phyloP scores from a whole-genome alignment of 2,888 invertebrate genomes.

The Nymphalis c-album region DNA sequence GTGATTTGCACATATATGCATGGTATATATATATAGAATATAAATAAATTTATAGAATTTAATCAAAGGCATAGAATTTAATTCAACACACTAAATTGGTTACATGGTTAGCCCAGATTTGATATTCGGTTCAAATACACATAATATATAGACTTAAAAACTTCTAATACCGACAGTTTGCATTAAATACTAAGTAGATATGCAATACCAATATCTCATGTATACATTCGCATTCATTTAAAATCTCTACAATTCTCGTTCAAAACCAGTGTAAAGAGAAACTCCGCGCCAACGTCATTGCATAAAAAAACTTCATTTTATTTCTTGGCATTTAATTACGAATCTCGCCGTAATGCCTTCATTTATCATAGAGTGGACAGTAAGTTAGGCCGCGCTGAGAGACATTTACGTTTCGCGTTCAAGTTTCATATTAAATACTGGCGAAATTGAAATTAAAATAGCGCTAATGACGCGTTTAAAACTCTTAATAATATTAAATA shows the following conservation, averaged over 20 bases:
- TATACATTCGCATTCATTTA: not conserved
- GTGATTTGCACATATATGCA: too few species aligned
- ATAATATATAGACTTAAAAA: too few species aligned
- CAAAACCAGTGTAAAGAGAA: not conserved
- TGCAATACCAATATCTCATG: not conserved
- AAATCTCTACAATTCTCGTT: not conserved
- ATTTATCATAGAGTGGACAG: conserved; percentile 31
- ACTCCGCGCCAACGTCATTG: not conserved
- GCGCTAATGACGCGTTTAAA: not conserved
- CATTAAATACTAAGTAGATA: too few species aligned
- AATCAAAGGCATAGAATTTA: too few species aligned
- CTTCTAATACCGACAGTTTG: too few species aligned
- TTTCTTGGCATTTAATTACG: conserved; percentile 25
- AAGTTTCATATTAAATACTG: conserved; percentile 5
- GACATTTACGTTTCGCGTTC: conserved; percentile 2
- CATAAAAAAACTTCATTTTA: conserved; percentile 19
- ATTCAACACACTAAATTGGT: too few species aligned
- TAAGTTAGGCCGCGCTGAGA: conserved; percentile 8
- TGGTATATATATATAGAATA: too few species aligned
- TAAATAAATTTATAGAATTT: too few species aligned
- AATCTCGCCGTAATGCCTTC: conserved; percentile 25
- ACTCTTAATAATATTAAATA: too few species aligned
- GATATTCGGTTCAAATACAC: too few species aligned
- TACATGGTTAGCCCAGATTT: too few species aligned
- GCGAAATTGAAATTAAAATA: conserved; percentile 3